phyloP scores from a whole-genome alignment of 2,797 vertebrate genomes.

The Hyperoplus lanceolatus region DNA sequence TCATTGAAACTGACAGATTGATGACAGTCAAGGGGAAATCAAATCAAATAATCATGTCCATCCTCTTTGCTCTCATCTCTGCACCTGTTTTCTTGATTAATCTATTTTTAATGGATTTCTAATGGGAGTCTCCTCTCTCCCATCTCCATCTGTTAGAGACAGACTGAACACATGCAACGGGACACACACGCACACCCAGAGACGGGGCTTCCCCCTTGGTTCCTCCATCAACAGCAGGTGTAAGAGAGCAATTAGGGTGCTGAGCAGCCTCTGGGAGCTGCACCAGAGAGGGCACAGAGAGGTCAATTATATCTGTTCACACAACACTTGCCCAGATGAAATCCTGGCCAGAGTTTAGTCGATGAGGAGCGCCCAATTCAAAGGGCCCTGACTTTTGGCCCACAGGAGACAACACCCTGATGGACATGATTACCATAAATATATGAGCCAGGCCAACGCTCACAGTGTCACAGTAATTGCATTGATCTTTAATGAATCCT shows the following conservation, averaged over 20 bases:
- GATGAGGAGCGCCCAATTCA: constrained; percentile 20
- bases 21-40: constrained; percentile 14
- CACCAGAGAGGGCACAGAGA: constrained; percentile 38
- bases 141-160: constrained; percentile 71
- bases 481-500: constrained; percentile 52
- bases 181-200: constrained; percentile 14
- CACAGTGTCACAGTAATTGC: constrained; percentile 31
- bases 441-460: constrained; percentile 21
- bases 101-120: constrained; percentile 75
- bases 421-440: constrained; percentile 51
- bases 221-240: constrained; percentile 68
- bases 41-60: constrained; percentile 28
- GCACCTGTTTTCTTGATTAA: constrained; percentile 71
- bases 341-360: constrained; percentile 13
- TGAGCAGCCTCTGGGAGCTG: constrained; percentile 52
- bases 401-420: constrained; percentile 26
- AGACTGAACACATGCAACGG: constrained; percentile 25
- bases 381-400: constrained; percentile 28
- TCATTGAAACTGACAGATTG: constrained; percentile 17
- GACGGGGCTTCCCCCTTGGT: constrained; percentile 42
- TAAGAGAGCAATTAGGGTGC: constrained; percentile 69
- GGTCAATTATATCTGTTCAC: constrained; percentile 73
- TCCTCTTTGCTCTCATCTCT: constrained; percentile 41
- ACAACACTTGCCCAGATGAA: constrained; percentile 47
- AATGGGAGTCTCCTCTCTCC: constrained; percentile 55